Conservation (phyloP, 2,888 invertebrate species). For the Cloeon dipterum region DNA sequence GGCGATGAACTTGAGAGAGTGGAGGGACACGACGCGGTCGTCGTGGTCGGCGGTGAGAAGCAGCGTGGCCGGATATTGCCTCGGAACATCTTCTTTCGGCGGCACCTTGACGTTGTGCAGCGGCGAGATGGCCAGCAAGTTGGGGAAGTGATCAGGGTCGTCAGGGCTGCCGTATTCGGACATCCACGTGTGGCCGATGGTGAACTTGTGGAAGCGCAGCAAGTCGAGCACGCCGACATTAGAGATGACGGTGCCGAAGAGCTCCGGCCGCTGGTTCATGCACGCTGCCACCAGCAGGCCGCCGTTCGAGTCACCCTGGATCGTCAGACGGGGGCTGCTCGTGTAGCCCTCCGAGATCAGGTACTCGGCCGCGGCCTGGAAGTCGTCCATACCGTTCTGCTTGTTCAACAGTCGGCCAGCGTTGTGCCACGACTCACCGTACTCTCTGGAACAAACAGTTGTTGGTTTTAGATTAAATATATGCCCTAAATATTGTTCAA, state of each 20-base stretch:
- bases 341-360: slow-evolving; percentile 65
- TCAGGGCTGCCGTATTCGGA: slow-evolving; percentile 90
- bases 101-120: slow-evolving; percentile 71
- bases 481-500: too few relatives aligned
- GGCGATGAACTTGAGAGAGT: slow-evolving; percentile 88
- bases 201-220: slow-evolving; percentile 94
- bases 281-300: slow-evolving; percentile 90
- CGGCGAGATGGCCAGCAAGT: slow-evolving; percentile 72
- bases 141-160: slow-evolving; percentile 62
- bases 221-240: slow-evolving; percentile 98
- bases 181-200: slow-evolving; percentile 90
- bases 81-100: slow-evolving; percentile 12
- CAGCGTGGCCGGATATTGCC: slow-evolving; percentile 74
- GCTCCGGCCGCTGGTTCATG: slow-evolving; percentile 81
- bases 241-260: slow-evolving; percentile 79
- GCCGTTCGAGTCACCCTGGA: slow-evolving; percentile 93
- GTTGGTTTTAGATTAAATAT: too few relatives aligned
- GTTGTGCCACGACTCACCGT: slow-evolving; percentile 95
- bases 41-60: slow-evolving; percentile 95
- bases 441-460: slow-evolving; percentile 42
- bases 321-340: slow-evolving; percentile 42
- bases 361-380: slow-evolving; percentile 77
- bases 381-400: slow-evolving; percentile 95
- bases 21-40: slow-evolving; percentile 92
- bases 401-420: slow-evolving; percentile 76